Base-by-base conservation (phyloP, 1,140 invertebrate genomes). In the Ceratitis capitata region DNA sequence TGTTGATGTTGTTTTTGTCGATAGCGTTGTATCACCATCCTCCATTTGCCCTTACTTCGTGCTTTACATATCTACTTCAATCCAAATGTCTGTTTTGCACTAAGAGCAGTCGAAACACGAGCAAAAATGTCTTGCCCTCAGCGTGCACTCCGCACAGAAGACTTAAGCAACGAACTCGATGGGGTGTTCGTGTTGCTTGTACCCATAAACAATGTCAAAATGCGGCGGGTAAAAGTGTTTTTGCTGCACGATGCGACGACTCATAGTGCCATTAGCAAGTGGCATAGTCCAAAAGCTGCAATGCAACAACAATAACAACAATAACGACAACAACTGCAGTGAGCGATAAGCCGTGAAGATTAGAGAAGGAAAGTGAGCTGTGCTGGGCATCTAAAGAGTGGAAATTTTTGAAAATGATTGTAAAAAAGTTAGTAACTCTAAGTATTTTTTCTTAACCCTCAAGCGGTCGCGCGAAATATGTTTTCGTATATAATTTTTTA, bases 111-210 rank as follows among this genome's bases (percentile, higher is more conserved):
- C 23, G n/a, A 61, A n/a, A 12, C n/a, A 61, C 51, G 5, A 5
- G 29, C n/a, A 23, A 26, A 7, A 26, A n/a, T 23, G 23, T 10
- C 69, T 42, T n/a, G 4, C 29, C 16, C 64, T 42, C 32, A 26
- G 39, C 69, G 23, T 45, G n/a, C 42, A 19, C 5, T 47, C 10
- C 32, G 64, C 42, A 85, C 74, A 53, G 82, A 85, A 82, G 84
- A 85, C 69, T 85, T 85, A 85, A 85, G 74, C 69, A 53, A 61
- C 49, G 74, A 85, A 82, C 84, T 85, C 69, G 61, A 19, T 26
- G 10, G 69, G 14, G 9, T 78, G 16, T 78, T 12, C 42, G n/a
- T 78, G 42, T 32, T 45, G 14, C 35, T 32, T 35, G n/a, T 19
- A 56, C 19, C n/a, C 10, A 64, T 64, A 45, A 78, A 32, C 69